Conservation (phyloP, 2,113 vertebrate species). For the Meleagris gallopavo region DNA sequence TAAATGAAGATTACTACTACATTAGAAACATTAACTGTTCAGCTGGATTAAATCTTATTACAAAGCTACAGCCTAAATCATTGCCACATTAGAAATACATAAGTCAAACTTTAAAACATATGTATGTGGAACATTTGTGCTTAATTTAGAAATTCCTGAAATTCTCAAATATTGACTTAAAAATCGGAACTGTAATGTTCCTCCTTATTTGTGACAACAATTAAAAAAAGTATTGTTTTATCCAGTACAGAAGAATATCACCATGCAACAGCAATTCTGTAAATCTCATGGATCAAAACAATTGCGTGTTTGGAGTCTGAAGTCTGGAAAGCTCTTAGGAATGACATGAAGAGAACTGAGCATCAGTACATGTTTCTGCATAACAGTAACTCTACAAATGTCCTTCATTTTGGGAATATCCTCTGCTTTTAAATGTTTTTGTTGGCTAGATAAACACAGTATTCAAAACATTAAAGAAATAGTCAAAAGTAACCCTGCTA, state of each 20-base stretch:
- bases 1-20: background rate
- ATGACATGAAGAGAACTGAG: conserved; percentile 44
- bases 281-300: conserved; percentile 51
- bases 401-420: background rate
- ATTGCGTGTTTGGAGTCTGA: conserved; percentile 50
- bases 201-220: background rate
- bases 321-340: conserved; percentile 49
- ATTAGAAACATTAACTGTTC: background rate
- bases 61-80: background rate
- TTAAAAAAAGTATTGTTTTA: conserved; percentile 1
- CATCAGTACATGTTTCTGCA: conserved; percentile 34
- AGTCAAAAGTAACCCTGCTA: background rate
- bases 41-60: background rate
- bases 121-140: background rate
- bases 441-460: background rate
- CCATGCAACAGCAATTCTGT: conserved; percentile 22
- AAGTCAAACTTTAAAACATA: background rate
- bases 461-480: background rate
- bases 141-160: background rate
- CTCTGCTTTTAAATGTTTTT: background rate
- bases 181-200: background rate
- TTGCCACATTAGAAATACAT: background rate
- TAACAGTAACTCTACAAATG: background rate
- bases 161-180: background rate
- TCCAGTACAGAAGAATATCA: conserved; percentile 24